Evolutionary conservation across 2,888 invertebrate species (phyloP).

Genomic region (Phyto melanocephala): DNA sequence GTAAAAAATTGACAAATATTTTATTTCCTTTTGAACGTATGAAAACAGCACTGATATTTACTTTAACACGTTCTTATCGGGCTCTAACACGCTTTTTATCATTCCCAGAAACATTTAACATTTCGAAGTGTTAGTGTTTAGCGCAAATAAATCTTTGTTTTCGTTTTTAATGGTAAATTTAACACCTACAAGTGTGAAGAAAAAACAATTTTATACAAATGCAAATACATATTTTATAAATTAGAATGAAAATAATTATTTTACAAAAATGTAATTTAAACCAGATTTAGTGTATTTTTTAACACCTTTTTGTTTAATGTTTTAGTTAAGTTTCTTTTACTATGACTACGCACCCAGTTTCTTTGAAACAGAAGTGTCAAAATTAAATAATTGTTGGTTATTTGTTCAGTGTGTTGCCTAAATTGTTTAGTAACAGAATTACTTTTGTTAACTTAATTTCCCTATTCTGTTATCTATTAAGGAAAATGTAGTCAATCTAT

Average conservation of each 20-base stretch:
- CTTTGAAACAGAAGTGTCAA: slow-evolving; percentile 52
- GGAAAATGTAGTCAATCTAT: slow-evolving; percentile 28
- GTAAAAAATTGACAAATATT: slow-evolving; percentile 39
- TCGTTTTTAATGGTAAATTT: slow-evolving; percentile 55
- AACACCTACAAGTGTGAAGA: slow-evolving; percentile 49
- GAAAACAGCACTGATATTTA: not conserved
- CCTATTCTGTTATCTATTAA: slow-evolving; percentile 8
- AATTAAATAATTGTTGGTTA: slow-evolving; percentile 47
- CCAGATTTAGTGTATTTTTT: slow-evolving; percentile 30
- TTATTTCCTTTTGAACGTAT: not conserved
- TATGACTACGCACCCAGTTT: not conserved
- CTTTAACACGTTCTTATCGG: not conserved
- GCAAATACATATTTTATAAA: not conserved
- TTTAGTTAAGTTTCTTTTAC: not conserved
- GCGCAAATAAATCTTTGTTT: slow-evolving; percentile 16
- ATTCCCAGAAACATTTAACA: slow-evolving; percentile 32
- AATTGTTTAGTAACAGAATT: slow-evolving; percentile 5
- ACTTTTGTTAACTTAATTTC: not conserved
- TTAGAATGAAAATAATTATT: slow-evolving; percentile 13
- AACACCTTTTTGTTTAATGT: slow-evolving; percentile 22
- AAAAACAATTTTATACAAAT: not conserved
- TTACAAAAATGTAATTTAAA: slow-evolving; percentile 45
- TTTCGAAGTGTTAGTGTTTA: slow-evolving; percentile 38
- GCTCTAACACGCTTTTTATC: not conserved
- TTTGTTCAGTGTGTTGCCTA: slow-evolving; percentile 45